Conservation (phyloP, 1,140 invertebrate genomes). For the Zaprionus camerounensis region DNA sequence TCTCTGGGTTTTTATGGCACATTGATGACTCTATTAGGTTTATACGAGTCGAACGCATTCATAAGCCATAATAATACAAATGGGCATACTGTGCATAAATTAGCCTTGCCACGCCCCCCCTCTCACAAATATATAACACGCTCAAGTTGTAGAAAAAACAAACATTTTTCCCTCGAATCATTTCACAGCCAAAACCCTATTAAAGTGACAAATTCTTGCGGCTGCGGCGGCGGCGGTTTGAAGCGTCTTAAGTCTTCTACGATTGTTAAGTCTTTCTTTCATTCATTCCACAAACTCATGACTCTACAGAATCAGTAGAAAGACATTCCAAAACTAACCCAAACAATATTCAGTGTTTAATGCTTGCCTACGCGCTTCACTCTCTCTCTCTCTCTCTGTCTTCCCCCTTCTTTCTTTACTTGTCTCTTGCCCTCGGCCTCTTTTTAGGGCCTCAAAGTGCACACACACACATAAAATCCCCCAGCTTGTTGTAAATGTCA, state of each 20-base stretch:
- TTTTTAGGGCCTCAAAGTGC: slow-evolving; percentile 41
- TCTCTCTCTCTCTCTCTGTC: not conserved
- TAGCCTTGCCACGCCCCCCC: slow-evolving; percentile 31
- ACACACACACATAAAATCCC: slow-evolving; percentile 52
- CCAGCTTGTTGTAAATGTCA: slow-evolving; percentile 70
- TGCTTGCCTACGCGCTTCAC: slow-evolving; percentile 64
- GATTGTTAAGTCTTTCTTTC: slow-evolving; percentile 11
- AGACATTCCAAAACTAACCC: slow-evolving; percentile 48
- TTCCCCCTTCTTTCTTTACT: not conserved
- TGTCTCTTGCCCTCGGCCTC: slow-evolving; percentile 44
- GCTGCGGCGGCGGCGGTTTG: slow-evolving; percentile 5
- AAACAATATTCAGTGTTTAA: slow-evolving; percentile 31
- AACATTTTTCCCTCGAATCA: slow-evolving; percentile 52
- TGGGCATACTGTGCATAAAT: slow-evolving; percentile 63
- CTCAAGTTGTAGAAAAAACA: slow-evolving; percentile 30
- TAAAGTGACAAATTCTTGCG: slow-evolving; percentile 74
- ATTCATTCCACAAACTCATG: slow-evolving; percentile 45
- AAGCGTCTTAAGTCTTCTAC: slow-evolving; percentile 6
- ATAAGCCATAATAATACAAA: slow-evolving; percentile 76
- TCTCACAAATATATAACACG: slow-evolving; percentile 61
- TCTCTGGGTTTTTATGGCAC: slow-evolving; percentile 63
- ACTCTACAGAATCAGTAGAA: slow-evolving; percentile 55
- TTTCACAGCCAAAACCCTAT: slow-evolving; percentile 59
- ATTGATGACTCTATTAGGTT: slow-evolving; percentile 79
- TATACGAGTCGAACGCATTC: slow-evolving; percentile 71